A percentile compares a stretch with the other conserved stretches of the same genome.
Evolutionary conservation across 2,888 invertebrate genomes (phyloP).

Genomic region (Schizaphis graminum): DNA sequence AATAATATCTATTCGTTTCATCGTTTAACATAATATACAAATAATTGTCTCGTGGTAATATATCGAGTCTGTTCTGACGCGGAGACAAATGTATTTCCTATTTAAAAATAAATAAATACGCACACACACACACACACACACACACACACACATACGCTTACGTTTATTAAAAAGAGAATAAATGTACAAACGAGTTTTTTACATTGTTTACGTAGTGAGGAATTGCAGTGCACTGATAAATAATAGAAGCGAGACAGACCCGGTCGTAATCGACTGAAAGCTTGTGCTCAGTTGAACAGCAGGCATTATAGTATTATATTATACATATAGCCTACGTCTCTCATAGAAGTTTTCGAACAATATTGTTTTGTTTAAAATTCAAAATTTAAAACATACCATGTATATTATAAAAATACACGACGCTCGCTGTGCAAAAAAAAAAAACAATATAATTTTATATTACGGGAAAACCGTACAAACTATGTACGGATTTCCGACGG

Average conservation of each 20-base stretch:
- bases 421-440: background rate
- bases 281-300: background rate
- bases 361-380: background rate
- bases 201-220: background rate
- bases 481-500: background rate
- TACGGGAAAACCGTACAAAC: background rate
- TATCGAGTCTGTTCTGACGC: background rate
- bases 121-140: background rate
- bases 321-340: background rate
- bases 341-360: background rate
- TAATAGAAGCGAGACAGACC: background rate
- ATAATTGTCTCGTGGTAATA: background rate
- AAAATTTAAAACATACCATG: background rate
- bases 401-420: background rate
- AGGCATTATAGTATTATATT: background rate
- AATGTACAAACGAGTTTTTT: background rate
- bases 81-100: background rate
- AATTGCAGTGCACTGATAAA: conserved; percentile 20
- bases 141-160: background rate
- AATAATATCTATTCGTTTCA: background rate
- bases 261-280: conserved; percentile 25
- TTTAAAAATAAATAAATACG: background rate
- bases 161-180: background rate
- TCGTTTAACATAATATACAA: background rate
- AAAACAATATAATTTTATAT: background rate